phyloP scores from a whole-genome alignment of 2,113 vertebrate genomes.

The Eptesicus fuscus region DNA sequence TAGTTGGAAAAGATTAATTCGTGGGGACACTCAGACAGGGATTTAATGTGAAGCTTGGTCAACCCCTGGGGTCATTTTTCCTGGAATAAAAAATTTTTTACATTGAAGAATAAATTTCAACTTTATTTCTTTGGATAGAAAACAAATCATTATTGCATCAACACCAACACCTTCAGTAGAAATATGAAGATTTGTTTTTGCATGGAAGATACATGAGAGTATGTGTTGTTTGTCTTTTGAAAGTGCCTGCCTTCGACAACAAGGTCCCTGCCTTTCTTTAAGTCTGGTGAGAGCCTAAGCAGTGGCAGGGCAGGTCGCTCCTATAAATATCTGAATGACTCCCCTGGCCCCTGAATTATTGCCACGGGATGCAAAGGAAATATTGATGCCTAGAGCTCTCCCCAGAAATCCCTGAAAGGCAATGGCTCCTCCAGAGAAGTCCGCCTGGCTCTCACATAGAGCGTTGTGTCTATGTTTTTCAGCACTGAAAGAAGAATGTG shows the following conservation, averaged over 20 bases:
- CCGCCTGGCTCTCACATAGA: neutral
- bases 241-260: slow-evolving; percentile 18
- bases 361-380: slow-evolving; percentile 58
- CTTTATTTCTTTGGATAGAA: neutral
- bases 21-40: neutral
- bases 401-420: slow-evolving; percentile 30
- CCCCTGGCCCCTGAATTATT: slow-evolving; percentile 11
- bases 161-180: neutral
- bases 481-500: neutral
- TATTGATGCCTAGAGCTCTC: neutral
- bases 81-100: neutral
- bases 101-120: neutral
- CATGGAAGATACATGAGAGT: slow-evolving; percentile 28
- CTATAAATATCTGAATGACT: slow-evolving; percentile 59
- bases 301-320: neutral
- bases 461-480: neutral
- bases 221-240: slow-evolving; percentile 28
- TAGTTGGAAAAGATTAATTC: neutral
- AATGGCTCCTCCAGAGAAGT: neutral
- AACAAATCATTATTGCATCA: neutral
- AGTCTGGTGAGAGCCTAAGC: neutral
- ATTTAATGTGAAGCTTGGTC: neutral
- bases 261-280: neutral
- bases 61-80: neutral
- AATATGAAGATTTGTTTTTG: slow-evolving; percentile 36